Base-by-base conservation (phyloP, 2,113 vertebrate genomes). In the Plectropomus leopardus region DNA sequence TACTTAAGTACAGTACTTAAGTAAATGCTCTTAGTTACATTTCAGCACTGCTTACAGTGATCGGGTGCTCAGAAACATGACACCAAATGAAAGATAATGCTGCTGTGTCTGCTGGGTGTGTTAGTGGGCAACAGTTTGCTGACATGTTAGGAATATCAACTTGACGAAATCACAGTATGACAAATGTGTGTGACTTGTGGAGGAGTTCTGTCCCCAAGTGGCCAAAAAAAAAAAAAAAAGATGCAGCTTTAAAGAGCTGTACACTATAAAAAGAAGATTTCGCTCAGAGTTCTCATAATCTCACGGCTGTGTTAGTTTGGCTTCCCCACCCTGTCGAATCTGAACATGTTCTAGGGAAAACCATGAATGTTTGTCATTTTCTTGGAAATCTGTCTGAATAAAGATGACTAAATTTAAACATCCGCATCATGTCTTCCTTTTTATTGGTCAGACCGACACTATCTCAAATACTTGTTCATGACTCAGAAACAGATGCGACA, bases 331-430 rank as follows among this genome's bases (percentile, higher is more conserved):
- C 69, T 61, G n/a, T 60, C 14, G 13, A 51, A 48, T 63, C n/a
- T n/a, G n/a, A n/a, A 54, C 42, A 32, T 57, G 44, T 53, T 73
- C 51, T 40, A 50, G 65, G 23, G 26, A 47, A 36, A 68, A 58
- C 63, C 44, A 59, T 8, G 14, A 55, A 55, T 64, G 54, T 48
- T 61, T 72, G n/a, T 21, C 26, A 51, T 59, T 48, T 80, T 48
- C 54, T 68, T 63, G 57, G 68, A 21, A 34, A 81, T 64, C 51
- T 65, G 60, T 44, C n/a, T 17, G 28, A 73, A 78, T 24, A 6
- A 59, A 59, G 63, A 63, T 19, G 47, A 11, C 54, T 34, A 67
- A 17, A 51, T 76, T 55, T 66, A 80, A 66, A 64, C 30, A 13
- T 0, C 6, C 19, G 34, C 44, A 30, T 65, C 58, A 19, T 32